Conservation (phyloP, 1,140 invertebrate species). For the Calliphora vicina region DNA sequence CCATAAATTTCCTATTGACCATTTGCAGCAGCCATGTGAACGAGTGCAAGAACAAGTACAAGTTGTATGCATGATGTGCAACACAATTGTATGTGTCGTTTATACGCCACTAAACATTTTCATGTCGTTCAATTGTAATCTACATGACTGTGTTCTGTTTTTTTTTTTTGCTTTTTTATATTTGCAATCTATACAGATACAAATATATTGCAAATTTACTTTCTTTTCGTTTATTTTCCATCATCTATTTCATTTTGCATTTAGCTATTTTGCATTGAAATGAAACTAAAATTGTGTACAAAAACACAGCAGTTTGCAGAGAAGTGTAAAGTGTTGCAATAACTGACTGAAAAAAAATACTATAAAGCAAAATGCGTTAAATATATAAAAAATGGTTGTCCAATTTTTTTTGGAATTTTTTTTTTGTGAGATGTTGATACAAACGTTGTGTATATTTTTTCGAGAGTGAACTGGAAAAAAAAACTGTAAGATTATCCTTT, state of each 20-base stretch:
- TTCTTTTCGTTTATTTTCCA: background rate
- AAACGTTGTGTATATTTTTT: background rate
- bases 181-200: conserved; percentile 17
- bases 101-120: conserved; percentile 59
- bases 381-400: background rate
- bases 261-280: conserved; percentile 9
- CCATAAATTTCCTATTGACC: too few species aligned
- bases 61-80: too few species aligned
- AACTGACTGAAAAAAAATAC: too few species aligned
- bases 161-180: too few species aligned
- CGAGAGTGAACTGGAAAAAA: background rate
- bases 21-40: too few species aligned
- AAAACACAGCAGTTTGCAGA: background rate
- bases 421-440: too few species aligned
- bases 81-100: background rate
- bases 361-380: background rate
- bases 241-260: background rate
- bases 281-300: background rate
- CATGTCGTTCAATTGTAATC: conserved; percentile 62
- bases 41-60: too few species aligned
- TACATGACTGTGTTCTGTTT: conserved; percentile 61
- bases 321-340: background rate
- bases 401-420: background rate
- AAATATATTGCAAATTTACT: background rate
- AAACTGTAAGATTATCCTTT: background rate